Evolutionary conservation across 2,797 vertebrate species (phyloP), one percentile per base, ranked within the genome.

Genomic region (Sarcoramphus papa): DNA sequence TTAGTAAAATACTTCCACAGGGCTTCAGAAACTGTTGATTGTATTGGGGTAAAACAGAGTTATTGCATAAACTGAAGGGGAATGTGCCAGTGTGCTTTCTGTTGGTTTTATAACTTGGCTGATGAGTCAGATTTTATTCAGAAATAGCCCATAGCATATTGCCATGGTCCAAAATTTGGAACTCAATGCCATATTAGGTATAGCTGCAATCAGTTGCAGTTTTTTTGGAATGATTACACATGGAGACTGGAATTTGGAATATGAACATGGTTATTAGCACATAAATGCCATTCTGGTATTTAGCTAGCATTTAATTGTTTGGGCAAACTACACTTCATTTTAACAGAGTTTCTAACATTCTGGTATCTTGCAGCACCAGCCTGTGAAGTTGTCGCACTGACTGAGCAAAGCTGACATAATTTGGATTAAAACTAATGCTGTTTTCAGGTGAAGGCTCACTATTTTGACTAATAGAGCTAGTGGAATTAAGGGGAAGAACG

Each of bases 171-270:
- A 87, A 68, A 95, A 89, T 77, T 40, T 96, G 62, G 10, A 94
- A 60, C 21, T 83, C 50, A 77, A 72, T 93, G 84, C 95, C 92
- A 85, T 97, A 97, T 97, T 96, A 92, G 95, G 96, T 94, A 96
- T 95, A 91, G 81, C 81, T 91, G 77, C 60, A 85, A 74, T 92
- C 74, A 35, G 24, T 28, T 91, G 28, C 53, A 92, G 14, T 69
- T 92, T 88, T 77, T 2, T 88, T 83, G 64, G 84, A 95, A 76
- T 77, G 88, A 83, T 97, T 95, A 88, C 94, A 85, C 27, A 76
- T 13, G 9, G 14, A 17, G 54, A 86, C 50, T 81, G 92, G 95
- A 96, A 96, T 96, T 78, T 90, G 83, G 67, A 93, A 88, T 76
- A 45, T 65, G 74, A 79, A 43, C 20, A 18, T 53, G 20, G 9